Conservation (phyloP, 1,140 invertebrate genomes). For the Drosophila repletoides region DNA sequence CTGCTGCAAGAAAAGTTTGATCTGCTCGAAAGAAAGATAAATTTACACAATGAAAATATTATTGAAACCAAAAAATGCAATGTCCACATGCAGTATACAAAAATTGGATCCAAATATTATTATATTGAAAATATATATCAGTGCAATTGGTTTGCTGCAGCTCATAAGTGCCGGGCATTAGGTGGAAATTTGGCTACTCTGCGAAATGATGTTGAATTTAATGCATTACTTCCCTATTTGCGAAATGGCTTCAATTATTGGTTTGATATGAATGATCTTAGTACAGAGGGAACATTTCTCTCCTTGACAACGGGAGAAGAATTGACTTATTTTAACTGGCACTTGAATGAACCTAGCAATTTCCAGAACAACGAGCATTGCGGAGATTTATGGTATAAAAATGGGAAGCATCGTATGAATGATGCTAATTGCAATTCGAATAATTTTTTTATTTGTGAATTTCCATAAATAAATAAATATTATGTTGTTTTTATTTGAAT, state of each 20-base stretch:
- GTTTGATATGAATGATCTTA: conserved; percentile 15
- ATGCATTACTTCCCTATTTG: background rate
- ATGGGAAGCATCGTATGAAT: background rate
- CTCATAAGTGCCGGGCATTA: background rate
- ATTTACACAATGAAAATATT: background rate
- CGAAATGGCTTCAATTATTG: background rate
- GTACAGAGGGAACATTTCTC: background rate
- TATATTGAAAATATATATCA: background rate
- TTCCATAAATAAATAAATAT: too few relatives aligned
- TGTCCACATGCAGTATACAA: background rate
- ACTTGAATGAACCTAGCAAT: background rate
- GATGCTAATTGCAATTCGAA: background rate
- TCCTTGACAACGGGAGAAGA: background rate
- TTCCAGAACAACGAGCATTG: background rate
- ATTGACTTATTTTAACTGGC: background rate
- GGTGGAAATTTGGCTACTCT: conserved; percentile 4
- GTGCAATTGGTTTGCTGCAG: conserved; percentile 1
- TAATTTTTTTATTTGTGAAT: conserved; percentile 1
- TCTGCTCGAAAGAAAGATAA: background rate
- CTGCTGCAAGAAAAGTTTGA: background rate
- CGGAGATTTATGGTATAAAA: background rate
- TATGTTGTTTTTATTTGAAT: too few relatives aligned
- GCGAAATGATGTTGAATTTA: background rate
- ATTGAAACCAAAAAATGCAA: background rate
- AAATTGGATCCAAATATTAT: conserved; percentile 10